Conservation (phyloP, 1,140 invertebrate genomes). For the Zaprionus kolodkinae region DNA sequence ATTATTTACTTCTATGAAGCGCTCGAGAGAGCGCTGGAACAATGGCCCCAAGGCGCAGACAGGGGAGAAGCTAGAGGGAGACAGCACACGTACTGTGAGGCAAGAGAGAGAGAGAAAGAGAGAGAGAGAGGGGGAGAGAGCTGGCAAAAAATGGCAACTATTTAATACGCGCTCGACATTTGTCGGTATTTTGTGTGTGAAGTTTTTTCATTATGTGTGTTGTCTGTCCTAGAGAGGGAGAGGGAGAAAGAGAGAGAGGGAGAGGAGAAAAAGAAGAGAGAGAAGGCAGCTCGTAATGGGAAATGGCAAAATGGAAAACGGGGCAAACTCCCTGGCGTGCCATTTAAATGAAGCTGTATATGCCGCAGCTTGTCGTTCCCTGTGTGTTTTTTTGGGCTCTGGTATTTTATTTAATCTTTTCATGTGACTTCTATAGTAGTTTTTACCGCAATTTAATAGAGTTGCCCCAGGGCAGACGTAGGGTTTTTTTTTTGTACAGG, state of each 20-base stretch:
- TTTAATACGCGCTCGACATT: slow-evolving; percentile 77
- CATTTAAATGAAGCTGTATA: slow-evolving; percentile 81
- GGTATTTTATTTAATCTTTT: slow-evolving; percentile 73
- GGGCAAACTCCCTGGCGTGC: slow-evolving; percentile 69
- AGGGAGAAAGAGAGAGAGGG: not conserved
- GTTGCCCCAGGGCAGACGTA: not conserved
- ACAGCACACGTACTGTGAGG: not conserved
- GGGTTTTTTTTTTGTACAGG: not conserved
- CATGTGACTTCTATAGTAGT: slow-evolving; percentile 41
- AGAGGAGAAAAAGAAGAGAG: not conserved
- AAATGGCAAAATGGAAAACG: slow-evolving; percentile 18
- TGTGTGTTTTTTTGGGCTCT: slow-evolving; percentile 36
- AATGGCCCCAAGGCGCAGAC: slow-evolving; percentile 32
- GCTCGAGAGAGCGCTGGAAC: slow-evolving; percentile 31
- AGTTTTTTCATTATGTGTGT: slow-evolving; percentile 77
- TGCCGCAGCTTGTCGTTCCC: slow-evolving; percentile 33
- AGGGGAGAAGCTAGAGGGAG: slow-evolving; percentile 1
- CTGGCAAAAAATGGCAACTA: slow-evolving; percentile 72
- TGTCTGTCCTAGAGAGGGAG: slow-evolving; percentile 33
- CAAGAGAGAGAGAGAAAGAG: not conserved
- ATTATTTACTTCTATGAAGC: slow-evolving; percentile 73
- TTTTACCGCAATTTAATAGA: slow-evolving; percentile 52
- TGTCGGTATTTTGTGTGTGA: slow-evolving; percentile 61
- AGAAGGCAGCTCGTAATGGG: slow-evolving; percentile 8
- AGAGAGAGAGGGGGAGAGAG: not conserved